These are phyloP conservation scores for Galeopsomyia nigrocyanea DNA, from an alignment of 2,888 invertebrate species.

Conservation along the genomic window DNA sequence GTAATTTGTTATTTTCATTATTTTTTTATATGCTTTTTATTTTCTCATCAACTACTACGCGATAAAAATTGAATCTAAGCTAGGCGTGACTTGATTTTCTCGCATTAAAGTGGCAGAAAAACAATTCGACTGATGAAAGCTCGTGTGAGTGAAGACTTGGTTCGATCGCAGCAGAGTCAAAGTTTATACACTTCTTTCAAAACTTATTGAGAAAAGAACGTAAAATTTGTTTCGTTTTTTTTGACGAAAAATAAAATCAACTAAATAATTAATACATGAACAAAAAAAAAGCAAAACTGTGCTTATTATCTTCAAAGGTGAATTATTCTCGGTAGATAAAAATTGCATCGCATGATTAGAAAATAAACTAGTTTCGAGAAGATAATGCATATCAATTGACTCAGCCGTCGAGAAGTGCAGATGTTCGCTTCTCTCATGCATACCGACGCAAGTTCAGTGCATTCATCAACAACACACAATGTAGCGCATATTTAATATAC, in stretches of 20 bases:
- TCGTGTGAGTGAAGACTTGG: slow-evolving; percentile 46
- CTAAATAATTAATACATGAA: too few relatives aligned
- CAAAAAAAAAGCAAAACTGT: too few relatives aligned
- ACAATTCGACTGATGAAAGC: slow-evolving; percentile 47
- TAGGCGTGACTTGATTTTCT: slow-evolving; percentile 47
- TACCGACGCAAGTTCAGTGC: slow-evolving; percentile 44
- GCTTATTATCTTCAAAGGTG: background rate
- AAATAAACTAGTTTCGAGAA: slow-evolving; percentile 32
- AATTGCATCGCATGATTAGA: background rate
- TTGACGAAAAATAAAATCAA: too few relatives aligned
- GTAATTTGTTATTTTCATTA: slow-evolving; percentile 40
- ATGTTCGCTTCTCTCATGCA: slow-evolving; percentile 39
- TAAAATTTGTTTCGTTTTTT: too few relatives aligned
- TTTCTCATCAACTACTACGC: slow-evolving; percentile 38
- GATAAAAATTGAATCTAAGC: slow-evolving; percentile 47
- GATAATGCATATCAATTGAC: slow-evolving; percentile 45
- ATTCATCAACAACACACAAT: slow-evolving; percentile 45
- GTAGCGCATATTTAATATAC: slow-evolving; percentile 47
- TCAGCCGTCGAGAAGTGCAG: slow-evolving; percentile 35
- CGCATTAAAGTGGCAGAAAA: slow-evolving; percentile 44
- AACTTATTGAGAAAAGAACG: too few relatives aligned
- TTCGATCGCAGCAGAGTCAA: slow-evolving; percentile 41
- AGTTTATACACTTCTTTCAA: slow-evolving; percentile 18
- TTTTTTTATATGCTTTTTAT: background rate
- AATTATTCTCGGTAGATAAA: slow-evolving; percentile 9